These are phyloP conservation scores for Scaptomyza reducta DNA, from an alignment of 2,888 invertebrate species.

Conservation along the genomic window DNA sequence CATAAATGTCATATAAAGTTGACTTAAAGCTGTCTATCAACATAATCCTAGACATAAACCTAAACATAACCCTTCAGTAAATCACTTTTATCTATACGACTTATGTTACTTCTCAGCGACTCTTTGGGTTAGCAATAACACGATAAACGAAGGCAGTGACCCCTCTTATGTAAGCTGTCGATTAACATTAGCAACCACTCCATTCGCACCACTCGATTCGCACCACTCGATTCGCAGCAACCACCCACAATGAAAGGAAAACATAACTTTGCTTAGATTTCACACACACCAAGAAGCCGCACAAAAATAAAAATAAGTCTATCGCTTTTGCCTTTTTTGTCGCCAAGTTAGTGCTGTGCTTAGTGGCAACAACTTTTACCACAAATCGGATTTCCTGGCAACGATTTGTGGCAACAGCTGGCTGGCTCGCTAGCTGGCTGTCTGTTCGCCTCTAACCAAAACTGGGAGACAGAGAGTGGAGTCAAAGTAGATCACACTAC, in stretches of 20 bases:
- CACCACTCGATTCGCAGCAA: not conserved
- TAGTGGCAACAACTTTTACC: slow-evolving; percentile 71
- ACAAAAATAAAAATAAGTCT: slow-evolving; percentile 26
- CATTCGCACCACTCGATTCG: slow-evolving; percentile 8
- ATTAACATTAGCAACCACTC: slow-evolving; percentile 37
- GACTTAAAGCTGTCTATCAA: not conserved
- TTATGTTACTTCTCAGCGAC: not conserved
- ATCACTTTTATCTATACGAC: not conserved
- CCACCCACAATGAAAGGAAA: slow-evolving; percentile 31
- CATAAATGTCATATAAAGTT: not conserved
- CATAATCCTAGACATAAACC: no score
- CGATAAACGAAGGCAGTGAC: slow-evolving; percentile 44
- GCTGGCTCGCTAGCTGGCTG: slow-evolving; percentile 26
- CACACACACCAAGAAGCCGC: slow-evolving; percentile 51
- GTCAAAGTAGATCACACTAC: slow-evolving; percentile 68
- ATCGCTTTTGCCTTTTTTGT: slow-evolving; percentile 17
- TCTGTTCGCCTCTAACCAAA: slow-evolving; percentile 25
- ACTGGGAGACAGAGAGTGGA: not conserved
- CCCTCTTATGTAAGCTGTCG: slow-evolving; percentile 56
- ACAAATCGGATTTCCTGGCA: slow-evolving; percentile 80
- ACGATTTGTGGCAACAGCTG: slow-evolving; percentile 63
- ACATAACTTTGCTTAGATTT: slow-evolving; percentile 51
- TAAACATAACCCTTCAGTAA: not conserved
- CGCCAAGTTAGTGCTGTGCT: slow-evolving; percentile 30
- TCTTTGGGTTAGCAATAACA: not conserved